Evolutionary conservation across 2,888 invertebrate genomes (phyloP).

Genomic region (Anoncus sp.): DNA sequence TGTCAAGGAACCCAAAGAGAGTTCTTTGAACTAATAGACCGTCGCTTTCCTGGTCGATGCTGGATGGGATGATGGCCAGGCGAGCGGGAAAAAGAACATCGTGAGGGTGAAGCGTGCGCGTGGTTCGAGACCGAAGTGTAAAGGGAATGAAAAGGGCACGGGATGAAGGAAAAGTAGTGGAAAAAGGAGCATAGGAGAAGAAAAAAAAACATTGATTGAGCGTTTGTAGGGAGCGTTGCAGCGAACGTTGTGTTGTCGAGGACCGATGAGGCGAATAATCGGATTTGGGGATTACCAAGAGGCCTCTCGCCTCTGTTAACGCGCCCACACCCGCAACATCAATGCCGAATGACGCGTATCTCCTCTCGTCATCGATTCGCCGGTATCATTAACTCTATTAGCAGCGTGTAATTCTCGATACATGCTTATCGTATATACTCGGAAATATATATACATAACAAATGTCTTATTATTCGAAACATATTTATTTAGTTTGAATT

Average conservation of each 20-base stretch:
- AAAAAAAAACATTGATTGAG: constrained; percentile 68
- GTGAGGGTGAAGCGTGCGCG: constrained; percentile 50
- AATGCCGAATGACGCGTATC: constrained; percentile 60
- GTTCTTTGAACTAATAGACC: constrained; percentile 23
- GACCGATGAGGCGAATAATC: constrained; percentile 81
- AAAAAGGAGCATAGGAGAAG: constrained; percentile 27
- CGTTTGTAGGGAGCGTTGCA: constrained; percentile 58
- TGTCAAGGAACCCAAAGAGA: not conserved
- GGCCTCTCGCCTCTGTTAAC: constrained; percentile 62
- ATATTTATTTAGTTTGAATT: not conserved
- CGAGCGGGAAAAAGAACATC: constrained; percentile 49
- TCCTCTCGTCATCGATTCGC: constrained; percentile 65
- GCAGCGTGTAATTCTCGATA: constrained; percentile 10
- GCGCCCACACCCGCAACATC: constrained; percentile 69
- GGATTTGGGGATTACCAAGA: constrained; percentile 80
- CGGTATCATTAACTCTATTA: constrained; percentile 70
- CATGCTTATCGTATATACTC: not conserved
- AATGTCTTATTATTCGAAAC: constrained; percentile 8
- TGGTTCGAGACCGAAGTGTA: constrained; percentile 19
- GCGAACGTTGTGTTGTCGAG: constrained; percentile 67
- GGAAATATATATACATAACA: not conserved
- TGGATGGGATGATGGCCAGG: not conserved
- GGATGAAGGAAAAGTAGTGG: constrained; percentile 21
- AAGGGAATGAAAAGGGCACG: constrained; percentile 48
- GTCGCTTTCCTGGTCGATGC: constrained; percentile 3